These are phyloP conservation scores for Zaprionus tsacasi DNA, from an alignment of 1,140 invertebrate genomes.

Conservation along the genomic window DNA sequence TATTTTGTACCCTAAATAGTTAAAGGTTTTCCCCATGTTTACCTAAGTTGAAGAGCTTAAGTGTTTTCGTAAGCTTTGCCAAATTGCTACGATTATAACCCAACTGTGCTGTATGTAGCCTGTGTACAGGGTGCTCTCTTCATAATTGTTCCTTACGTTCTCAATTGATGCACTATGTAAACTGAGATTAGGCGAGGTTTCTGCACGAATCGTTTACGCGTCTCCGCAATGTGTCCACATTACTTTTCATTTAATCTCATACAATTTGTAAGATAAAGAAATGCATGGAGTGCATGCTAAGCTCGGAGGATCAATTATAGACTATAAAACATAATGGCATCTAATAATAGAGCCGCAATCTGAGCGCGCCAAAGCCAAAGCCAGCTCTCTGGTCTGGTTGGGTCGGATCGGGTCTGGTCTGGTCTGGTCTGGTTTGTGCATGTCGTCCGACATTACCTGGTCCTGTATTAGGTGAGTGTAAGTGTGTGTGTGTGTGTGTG, in stretches of 20 bases:
- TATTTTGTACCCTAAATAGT: too few species aligned
- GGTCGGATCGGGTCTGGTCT: too few species aligned
- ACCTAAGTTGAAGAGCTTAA: too few species aligned
- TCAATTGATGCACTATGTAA: conserved; percentile 6
- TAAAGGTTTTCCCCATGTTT: too few species aligned
- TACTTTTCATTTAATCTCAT: conserved; percentile 80
- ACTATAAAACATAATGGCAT: conserved; percentile 83
- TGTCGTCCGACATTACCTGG: conserved; percentile 73
- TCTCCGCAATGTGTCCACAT: conserved; percentile 55
- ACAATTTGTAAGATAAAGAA: conserved; percentile 80
- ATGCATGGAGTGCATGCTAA: conserved; percentile 62
- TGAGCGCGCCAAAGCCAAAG: conserved; percentile 54
- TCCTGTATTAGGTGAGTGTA: conserved; percentile 4
- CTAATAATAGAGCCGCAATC: conserved; percentile 81
- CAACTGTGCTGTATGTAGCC: too few species aligned
- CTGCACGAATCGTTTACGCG: conserved; percentile 28
- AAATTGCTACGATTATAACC: neutral
- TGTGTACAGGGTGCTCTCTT: neutral
- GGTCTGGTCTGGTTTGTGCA: conserved; percentile 48
- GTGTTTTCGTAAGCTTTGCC: neutral
- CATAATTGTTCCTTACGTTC: neutral
- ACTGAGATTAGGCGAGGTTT: conserved; percentile 16
- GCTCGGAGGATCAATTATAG: conserved; percentile 83
- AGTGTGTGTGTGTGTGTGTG: conserved; percentile 12
- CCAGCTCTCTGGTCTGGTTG: conserved; percentile 16